Evolutionary conservation across 2,888 invertebrate genomes (phyloP).

Genomic region (Calephelis perditalis): DNA sequence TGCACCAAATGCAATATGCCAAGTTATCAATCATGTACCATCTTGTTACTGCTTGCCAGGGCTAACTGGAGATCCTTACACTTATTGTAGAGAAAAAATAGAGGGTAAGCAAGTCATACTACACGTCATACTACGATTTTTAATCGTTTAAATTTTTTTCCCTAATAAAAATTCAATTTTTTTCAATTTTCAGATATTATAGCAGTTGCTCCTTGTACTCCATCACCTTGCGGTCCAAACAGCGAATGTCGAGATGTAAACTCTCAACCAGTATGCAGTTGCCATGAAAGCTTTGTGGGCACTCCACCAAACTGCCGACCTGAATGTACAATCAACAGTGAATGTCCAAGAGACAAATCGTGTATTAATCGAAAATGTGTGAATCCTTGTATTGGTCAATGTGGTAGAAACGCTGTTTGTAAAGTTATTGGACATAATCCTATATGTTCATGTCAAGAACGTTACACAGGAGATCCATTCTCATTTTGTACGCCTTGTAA

Average conservation of each 20-base stretch:
- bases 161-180: not conserved
- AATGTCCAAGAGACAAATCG: conserved; percentile 86
- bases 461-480: conserved; percentile 89
- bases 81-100: conserved; percentile 71
- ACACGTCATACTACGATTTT: too few relatives aligned
- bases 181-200: conserved; percentile 46
- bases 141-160: not conserved
- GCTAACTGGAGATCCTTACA: conserved; percentile 84
- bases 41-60: conserved; percentile 84
- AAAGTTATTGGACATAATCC: conserved; percentile 90
- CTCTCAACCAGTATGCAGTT: conserved; percentile 84
- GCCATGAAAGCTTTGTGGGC: conserved; percentile 84
- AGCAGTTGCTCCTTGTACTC: conserved; percentile 79
- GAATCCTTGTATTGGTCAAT: conserved; percentile 88
- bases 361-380: conserved; percentile 87
- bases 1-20: conserved; percentile 84
- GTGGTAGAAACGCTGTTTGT: conserved; percentile 88
- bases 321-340: conserved; percentile 88
- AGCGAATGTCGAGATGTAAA: conserved; percentile 84
- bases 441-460: conserved; percentile 85
- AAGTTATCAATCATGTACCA: conserved; percentile 86
- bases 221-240: conserved; percentile 89
- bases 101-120: conserved; percentile 47
- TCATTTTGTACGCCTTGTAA: conserved; percentile 75
- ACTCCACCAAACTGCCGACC: conserved; percentile 88